Base-by-base conservation (phyloP, 2,888 invertebrate species). In the Philaethria dido region DNA sequence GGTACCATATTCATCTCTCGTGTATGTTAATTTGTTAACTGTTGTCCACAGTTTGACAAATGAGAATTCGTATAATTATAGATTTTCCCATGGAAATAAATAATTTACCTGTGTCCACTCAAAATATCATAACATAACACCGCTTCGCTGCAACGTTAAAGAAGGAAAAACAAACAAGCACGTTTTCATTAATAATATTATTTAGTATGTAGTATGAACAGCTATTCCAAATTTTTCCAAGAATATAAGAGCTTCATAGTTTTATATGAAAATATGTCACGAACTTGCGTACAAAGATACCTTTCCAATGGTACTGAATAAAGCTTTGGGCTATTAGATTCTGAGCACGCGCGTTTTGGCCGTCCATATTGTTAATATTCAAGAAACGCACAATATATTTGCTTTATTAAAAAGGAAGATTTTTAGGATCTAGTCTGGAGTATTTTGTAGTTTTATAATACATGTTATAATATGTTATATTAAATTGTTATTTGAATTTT, bases 361-460 rank as follows among this genome's bases (percentile, higher is more conserved):
- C 55, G 55, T 50, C 39, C 54, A 42, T 25, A 16, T 47, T 69
- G 25, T 69, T 64, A 66, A 60, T 60, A 69, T 69, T 69, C 66
- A 60, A 47, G 29, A 52, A 25, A 39, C 61, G 66, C 36, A 36
- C 42, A 3, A 63, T 59, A 60, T 55, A 64, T 69, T 61, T 69
- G 59, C 33, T 66, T 64, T 61, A 44, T 59, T 47, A 44, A 42
- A 68, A 68, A 61, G 39, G 36, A 45, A 61, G 47, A 42, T 57
- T 42, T 29, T 57, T 57, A 25, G 57, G 42, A 57, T 42, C 42
- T 42, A 42, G n/a, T 13, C 39, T 16, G 22, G 16, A 57, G n/a
- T 57, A 42, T 57, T 57, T 42, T 52, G 2, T 25, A 4, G 25
- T n/a, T 50, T 3, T 29, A n/a, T 16, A 33, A 16, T 52, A 52